Evolutionary conservation across 2,888 invertebrate genomes (phyloP), one percentile per base, ranked within the genome.

Genomic region (Vesta saturnalis): DNA sequence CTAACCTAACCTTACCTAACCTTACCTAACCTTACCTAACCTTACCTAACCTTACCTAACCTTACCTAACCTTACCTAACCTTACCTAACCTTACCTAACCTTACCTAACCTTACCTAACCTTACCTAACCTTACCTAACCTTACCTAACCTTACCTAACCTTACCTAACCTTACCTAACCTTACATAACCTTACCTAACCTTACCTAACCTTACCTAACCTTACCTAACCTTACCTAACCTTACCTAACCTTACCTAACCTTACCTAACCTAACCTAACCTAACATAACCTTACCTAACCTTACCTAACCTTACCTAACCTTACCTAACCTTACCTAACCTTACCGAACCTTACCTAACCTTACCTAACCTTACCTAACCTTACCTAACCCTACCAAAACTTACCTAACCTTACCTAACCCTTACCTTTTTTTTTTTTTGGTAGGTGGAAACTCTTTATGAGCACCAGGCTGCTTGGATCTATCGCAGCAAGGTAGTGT

Each of bases 41-140:
- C 72, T 65, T 67, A 72, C 69, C 70, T 65, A 70, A 71, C 69
- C 67, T 67, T 61, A 72, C 72, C 69, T 67, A 67, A 63, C 71
- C 69, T 67, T 63, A 69, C 71, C 73, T 70, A 70, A 69, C 72
- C 73, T 70, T 70, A 71, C 73, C 71, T 64, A 70, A 71, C 54
- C 54, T 54, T 21, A 49, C 49, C 49, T 54, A 16, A 19, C 55
- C 56, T n/a, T n/a, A n/a, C n/a, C n/a, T n/a, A n/a, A n/a, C n/a
- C n/a, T n/a, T n/a, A n/a, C n/a, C n/a, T n/a, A n/a, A n/a, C n/a
- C n/a, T n/a, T n/a, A n/a, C n/a, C n/a, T n/a, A n/a, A n/a, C n/a
- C n/a, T n/a, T n/a, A n/a, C n/a, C n/a, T n/a, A n/a, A n/a, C n/a
- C n/a, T n/a, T n/a, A n/a, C n/a, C n/a, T n/a, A n/a, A n/a, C n/a